Conservation (phyloP, 92 coral and sea anemone species). For the Isaurus tuberculatus region DNA sequence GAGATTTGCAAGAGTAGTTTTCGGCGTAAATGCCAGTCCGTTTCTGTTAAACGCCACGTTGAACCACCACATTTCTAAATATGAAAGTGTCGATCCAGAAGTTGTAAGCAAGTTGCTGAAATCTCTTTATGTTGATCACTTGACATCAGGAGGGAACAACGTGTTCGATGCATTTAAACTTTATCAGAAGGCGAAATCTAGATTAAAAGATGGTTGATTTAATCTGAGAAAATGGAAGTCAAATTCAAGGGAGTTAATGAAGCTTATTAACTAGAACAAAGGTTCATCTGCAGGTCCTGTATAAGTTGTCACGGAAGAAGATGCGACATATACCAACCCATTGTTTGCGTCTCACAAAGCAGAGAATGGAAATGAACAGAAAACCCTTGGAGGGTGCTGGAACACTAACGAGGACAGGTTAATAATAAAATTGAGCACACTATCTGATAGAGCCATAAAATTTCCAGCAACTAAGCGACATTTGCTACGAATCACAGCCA, state of each 20-base stretch:
- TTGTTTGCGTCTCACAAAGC: neutral
- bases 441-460: neutral
- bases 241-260: no score
- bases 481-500: conserved; percentile 20
- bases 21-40: no score
- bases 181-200: no score
- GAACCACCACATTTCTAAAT: no score
- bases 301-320: no score
- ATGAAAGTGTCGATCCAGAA: no score
- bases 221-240: no score
- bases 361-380: conserved; percentile 7
- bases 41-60: no score
- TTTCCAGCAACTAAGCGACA: conserved; percentile 37
- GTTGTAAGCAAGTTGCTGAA: neutral
- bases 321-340: neutral
- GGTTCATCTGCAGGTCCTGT: no score
- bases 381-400: conserved; percentile 30
- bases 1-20: no score
- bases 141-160: conserved; percentile 9
- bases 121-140: conserved; percentile 8
- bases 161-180: neutral
- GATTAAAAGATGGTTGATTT: no score
- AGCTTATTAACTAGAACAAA: no score
- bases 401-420: conserved; percentile 29
- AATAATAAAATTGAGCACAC: conserved; percentile 12